A percentile compares a stretch with the other conserved stretches of the same genome.
phyloP scores from a whole-genome alignment of 2,113 vertebrate species.

The Semicossyphus pulcher region DNA sequence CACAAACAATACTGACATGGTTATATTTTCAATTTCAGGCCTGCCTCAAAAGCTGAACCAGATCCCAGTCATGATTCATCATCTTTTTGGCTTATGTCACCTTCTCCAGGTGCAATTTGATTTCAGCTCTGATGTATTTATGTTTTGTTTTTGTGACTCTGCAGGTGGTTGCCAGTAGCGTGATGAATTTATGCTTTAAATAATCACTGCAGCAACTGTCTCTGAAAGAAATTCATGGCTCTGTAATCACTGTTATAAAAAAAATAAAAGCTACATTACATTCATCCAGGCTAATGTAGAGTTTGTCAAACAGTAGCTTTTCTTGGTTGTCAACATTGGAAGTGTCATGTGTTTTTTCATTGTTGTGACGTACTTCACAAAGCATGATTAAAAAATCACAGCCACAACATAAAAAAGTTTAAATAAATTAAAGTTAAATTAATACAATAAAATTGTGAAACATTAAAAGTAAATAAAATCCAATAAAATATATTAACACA shows the following conservation, averaged over 20 bases:
- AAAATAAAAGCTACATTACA: background rate
- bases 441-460: background rate
- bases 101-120: slow-evolving; percentile 26
- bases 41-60: background rate
- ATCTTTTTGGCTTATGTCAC: slow-evolving; percentile 26
- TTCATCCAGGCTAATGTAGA: background rate
- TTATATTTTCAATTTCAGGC: slow-evolving; percentile 13
- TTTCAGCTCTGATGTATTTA: slow-evolving; percentile 25
- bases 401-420: background rate
- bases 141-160: slow-evolving; percentile 23
- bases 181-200: slow-evolving; percentile 7
- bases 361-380: background rate
- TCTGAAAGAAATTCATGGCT: background rate
- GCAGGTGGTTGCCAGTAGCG: background rate
- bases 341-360: background rate
- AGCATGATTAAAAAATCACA: background rate
- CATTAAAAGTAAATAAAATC: background rate
- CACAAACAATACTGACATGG: background rate
- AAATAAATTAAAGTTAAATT: background rate
- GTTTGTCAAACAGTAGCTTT: background rate
- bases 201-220: background rate
- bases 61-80: slow-evolving; percentile 5
- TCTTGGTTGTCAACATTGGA: background rate
- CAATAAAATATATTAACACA: background rate
- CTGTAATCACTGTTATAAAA: background rate